phyloP scores from a whole-genome alignment of 2,888 invertebrate genomes.

The Pyralis farinalis region DNA sequence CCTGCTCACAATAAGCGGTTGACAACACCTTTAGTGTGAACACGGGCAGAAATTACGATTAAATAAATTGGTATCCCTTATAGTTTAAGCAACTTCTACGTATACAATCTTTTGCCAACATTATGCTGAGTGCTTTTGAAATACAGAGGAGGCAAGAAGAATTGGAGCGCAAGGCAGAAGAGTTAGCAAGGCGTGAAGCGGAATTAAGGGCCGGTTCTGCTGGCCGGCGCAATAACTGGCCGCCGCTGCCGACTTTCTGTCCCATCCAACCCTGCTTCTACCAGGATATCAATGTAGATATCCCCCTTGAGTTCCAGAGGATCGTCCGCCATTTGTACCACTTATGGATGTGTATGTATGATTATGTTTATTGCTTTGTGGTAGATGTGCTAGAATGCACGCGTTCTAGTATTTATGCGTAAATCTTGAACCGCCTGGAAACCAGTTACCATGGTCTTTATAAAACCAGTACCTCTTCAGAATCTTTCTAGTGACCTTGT shows the following conservation, averaged over 20 bases:
- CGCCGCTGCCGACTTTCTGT: constrained; percentile 95
- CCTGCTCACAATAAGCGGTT: too few species aligned
- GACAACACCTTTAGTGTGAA: too few species aligned
- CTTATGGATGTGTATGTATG: constrained; percentile 96
- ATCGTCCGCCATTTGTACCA: constrained; percentile 97
- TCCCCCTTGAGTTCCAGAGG: constrained; percentile 98
- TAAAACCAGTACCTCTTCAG: too few species aligned
- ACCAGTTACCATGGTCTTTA: too few species aligned
- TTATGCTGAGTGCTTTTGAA: constrained; percentile 23
- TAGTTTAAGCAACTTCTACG: too few species aligned
- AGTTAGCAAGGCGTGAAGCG: constrained; percentile 93
- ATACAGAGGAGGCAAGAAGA: constrained; percentile 92
- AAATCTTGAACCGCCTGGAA: too few species aligned
- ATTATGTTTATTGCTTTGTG: constrained; percentile 8
- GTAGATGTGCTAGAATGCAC: too few species aligned
- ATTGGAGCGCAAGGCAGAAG: constrained; percentile 94
- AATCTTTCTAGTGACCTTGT: too few species aligned
- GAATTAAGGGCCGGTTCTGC: constrained; percentile 86
- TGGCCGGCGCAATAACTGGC: constrained; percentile 97
- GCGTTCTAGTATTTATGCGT: too few species aligned
- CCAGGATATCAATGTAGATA: constrained; percentile 99
- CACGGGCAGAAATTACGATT: too few species aligned
- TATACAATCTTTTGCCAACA: too few species aligned
- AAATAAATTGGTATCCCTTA: too few species aligned
- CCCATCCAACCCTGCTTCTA: constrained; percentile 99